Base-by-base conservation (phyloP, 2,113 vertebrate species). In the Myotis davidii region DNA sequence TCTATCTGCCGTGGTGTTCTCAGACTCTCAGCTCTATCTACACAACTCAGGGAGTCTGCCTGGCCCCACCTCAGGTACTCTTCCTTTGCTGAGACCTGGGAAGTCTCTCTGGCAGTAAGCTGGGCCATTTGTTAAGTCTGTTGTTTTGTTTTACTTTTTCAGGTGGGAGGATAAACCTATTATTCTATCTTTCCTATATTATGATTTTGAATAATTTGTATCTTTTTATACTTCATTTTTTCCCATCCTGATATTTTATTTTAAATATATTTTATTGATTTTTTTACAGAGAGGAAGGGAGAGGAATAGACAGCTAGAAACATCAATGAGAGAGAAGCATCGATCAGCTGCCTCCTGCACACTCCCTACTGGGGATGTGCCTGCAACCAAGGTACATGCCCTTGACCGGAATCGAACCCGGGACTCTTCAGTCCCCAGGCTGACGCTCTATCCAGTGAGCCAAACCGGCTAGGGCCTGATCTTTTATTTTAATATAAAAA, bases 401-500 rank as follows among this genome's bases (percentile, higher is more conserved):
- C 37, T 39, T 39, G 37, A 39, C 37, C 37, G 4, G 37, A 39
- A 39, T 39, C 37, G 37, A 39, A 39, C 37, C 37, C 37, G 37
- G 37, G 37, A 39, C 37, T 39, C 37, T 39, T 39, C 37, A 39
- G 37, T 39, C 37, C 37, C 37, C 37, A 39, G 37, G 37, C 37
- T 39, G 37, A 39, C 37, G 37, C 37, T 39, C 37, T 39, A 39
- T 39, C 37, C 37, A 39, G 37, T 39, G 37, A 39, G 37, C 37
- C 37, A 39, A 39, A 39, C 37, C 37, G 37, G 37, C 37, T 39
- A 39, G 37, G 37, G 37, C 81, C 52, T 18, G 8, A 67, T 81
- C 29, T 93, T 94, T 74, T 25, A 79, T 94, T 90, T 90, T 65
- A 72, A 65, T 65, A 64, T 72, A 45, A 90, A 88, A 52, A 88